A percentile compares a stretch with the other conserved stretches of the same genome.
Conservation (phyloP, 2,113 vertebrate species). For the Oceanodroma tethys region DNA sequence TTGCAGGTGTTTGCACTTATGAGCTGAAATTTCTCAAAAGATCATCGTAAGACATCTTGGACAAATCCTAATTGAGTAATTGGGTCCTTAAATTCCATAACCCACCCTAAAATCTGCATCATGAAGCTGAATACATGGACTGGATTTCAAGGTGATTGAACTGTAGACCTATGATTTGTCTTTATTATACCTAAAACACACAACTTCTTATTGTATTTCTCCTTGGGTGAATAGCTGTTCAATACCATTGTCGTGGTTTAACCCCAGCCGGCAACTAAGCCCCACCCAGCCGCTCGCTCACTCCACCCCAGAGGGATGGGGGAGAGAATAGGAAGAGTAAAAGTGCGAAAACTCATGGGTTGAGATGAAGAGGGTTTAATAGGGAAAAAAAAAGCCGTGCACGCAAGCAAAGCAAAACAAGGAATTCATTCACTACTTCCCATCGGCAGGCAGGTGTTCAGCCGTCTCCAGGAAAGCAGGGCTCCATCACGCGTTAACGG, state of each 20-base stretch:
- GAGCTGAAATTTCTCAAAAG: neutral
- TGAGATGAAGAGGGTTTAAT: too few relatives aligned
- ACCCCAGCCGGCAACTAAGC: too few relatives aligned
- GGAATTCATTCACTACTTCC: too few relatives aligned
- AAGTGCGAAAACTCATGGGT: too few relatives aligned
- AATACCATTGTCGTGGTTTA: neutral
- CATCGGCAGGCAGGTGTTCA: too few relatives aligned
- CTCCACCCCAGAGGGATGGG: too few relatives aligned
- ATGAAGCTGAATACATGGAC: neutral
- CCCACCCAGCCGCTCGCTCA: too few relatives aligned
- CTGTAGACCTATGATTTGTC: neutral
- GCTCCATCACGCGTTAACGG: too few relatives aligned
- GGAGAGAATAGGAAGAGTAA: too few relatives aligned
- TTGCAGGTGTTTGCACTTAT: neutral
- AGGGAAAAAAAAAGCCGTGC: too few relatives aligned
- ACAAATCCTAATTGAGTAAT: neutral
- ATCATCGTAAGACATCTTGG: accelerated
- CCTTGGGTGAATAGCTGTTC: neutral
- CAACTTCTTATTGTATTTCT: neutral
- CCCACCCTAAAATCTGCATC: neutral
- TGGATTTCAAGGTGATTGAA: neutral
- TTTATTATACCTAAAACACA: neutral
- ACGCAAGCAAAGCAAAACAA: too few relatives aligned
- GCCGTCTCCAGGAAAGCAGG: too few relatives aligned
- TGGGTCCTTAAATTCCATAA: neutral